These are phyloP conservation scores for Synanthedon andrenaeformis DNA, from an alignment of 2,888 invertebrate genomes.

Conservation along the genomic window DNA sequence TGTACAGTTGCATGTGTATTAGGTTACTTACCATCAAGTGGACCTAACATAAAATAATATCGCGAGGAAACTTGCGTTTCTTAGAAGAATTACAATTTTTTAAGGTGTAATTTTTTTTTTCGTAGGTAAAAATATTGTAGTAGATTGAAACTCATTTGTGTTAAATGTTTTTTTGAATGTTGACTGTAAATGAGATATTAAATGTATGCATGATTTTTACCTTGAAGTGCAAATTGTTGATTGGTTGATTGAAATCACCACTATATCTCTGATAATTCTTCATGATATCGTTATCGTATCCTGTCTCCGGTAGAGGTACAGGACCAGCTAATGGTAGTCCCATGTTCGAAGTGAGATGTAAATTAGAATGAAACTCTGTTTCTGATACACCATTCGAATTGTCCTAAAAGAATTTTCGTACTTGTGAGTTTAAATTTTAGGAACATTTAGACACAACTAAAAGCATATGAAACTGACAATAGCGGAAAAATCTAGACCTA, in stretches of 20 bases:
- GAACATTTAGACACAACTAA: background rate
- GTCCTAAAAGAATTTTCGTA: slow-evolving; percentile 30
- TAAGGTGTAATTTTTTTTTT: too few relatives aligned
- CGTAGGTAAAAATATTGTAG: too few relatives aligned
- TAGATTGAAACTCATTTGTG: too few relatives aligned
- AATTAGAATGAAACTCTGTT: slow-evolving; percentile 55
- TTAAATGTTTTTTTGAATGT: too few relatives aligned
- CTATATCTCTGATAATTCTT: slow-evolving; percentile 72
- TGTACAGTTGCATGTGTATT: too few relatives aligned
- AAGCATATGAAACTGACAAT: too few relatives aligned
- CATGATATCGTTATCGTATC: slow-evolving; percentile 67
- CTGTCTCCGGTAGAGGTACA: slow-evolving; percentile 77
- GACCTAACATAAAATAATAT: too few relatives aligned
- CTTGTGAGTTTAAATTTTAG: background rate
- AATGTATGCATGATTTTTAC: slow-evolving; percentile 18
- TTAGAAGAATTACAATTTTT: too few relatives aligned
- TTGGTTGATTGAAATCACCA: slow-evolving; percentile 81
- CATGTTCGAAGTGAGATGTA: slow-evolving; percentile 48
- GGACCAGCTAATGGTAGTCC: slow-evolving; percentile 84
- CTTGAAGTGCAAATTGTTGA: slow-evolving; percentile 63
- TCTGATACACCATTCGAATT: slow-evolving; percentile 70
- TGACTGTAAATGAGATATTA: too few relatives aligned
- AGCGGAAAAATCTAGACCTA: too few relatives aligned
- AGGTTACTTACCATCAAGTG: too few relatives aligned
- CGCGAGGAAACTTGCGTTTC: too few relatives aligned